These are phyloP conservation scores for Labrus mixtus DNA, from an alignment of 2,113 vertebrate species.

Conservation along the genomic window DNA sequence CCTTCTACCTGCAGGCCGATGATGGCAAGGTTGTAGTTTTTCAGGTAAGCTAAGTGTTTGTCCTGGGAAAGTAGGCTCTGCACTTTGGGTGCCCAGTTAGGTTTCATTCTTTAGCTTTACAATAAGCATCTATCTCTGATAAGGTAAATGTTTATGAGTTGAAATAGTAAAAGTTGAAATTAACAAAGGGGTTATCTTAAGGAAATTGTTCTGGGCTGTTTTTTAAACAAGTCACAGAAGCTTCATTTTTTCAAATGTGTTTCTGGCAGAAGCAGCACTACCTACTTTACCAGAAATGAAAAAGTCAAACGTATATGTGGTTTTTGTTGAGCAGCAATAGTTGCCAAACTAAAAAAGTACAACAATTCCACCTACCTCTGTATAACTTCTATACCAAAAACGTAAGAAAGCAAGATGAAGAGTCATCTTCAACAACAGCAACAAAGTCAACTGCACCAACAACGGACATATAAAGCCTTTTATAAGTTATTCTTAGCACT, in stretches of 20 bases:
- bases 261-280: neutral
- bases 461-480: neutral
- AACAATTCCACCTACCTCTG: neutral
- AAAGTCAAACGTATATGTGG: too few species aligned
- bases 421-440: neutral
- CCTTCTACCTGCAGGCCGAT: constrained; percentile 96
- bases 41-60: constrained; percentile 84
- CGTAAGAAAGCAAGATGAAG: neutral
- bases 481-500: neutral
- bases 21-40: constrained; percentile 96
- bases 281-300: neutral
- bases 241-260: neutral
- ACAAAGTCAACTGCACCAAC: too few species aligned
- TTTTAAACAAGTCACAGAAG: too few species aligned
- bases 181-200: neutral
- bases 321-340: neutral
- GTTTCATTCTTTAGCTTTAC: neutral
- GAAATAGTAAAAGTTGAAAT: too few species aligned
- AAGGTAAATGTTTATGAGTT: too few species aligned
- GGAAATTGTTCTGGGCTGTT: too few species aligned
- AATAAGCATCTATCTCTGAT: too few species aligned
- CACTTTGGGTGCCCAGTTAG: neutral
- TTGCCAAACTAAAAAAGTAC: neutral
- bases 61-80: neutral
- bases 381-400: too few species aligned